phyloP scores from a whole-genome alignment of 2,113 vertebrate genomes.

The Colaptes auratus region DNA sequence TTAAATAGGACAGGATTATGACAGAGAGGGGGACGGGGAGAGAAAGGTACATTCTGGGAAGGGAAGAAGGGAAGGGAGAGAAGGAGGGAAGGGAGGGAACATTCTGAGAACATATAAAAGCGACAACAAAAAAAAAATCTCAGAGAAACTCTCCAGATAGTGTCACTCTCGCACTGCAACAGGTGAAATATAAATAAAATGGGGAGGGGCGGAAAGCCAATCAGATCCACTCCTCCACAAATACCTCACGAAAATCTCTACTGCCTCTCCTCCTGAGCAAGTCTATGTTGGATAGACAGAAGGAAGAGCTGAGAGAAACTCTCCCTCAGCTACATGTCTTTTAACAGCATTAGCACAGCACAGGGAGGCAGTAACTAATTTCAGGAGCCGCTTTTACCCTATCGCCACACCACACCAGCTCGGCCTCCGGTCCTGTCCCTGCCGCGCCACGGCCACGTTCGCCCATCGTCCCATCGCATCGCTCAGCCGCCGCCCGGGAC shows the following conservation, averaged over 20 bases:
- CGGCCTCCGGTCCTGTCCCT: not conserved
- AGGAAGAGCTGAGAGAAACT: accelerated
- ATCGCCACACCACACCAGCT: accelerated
- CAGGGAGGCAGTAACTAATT: not conserved
- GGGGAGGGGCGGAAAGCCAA: not conserved
- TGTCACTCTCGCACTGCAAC: not conserved
- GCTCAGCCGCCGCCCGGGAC: not conserved
- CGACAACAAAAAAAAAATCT: not conserved
- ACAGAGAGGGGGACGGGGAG: not conserved
- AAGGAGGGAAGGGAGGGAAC: too few relatives aligned
- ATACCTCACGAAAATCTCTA: not conserved
- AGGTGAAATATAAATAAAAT: not conserved
- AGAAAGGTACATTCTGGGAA: too few relatives aligned
- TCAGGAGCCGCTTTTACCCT: not conserved
- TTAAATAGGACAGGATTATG: not conserved
- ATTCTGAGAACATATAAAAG: not conserved
- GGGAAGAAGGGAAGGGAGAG: too few relatives aligned
- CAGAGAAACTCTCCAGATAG: not conserved
- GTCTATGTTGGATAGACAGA: not conserved
- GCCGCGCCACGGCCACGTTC: not conserved
- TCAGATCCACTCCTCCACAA: not conserved
- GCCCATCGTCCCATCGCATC: not conserved
- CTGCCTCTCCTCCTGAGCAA: not conserved
- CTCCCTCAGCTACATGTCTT: accelerated
- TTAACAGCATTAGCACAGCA: accelerated